Evolutionary conservation across 2,113 vertebrate species (phyloP).

Genomic region (Tor tambroides): DNA sequence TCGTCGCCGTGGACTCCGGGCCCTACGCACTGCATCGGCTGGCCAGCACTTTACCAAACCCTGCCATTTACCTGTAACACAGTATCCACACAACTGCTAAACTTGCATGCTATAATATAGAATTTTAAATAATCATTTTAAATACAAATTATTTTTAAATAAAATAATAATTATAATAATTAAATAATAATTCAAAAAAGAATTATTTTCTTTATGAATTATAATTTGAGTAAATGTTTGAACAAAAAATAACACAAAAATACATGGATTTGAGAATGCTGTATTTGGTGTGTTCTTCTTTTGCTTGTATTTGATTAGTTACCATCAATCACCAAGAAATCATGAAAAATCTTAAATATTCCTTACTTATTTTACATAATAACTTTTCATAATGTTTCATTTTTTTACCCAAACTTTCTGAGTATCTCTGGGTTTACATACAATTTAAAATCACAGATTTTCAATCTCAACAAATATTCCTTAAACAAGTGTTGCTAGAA

Average conservation of each 20-base stretch:
- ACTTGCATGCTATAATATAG: neutral
- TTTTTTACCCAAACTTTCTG: too few relatives aligned
- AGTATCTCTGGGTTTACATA: neutral
- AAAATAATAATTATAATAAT: too few relatives aligned
- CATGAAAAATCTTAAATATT: neutral
- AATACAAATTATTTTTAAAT: too few relatives aligned
- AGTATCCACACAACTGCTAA: neutral
- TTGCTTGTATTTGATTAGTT: neutral
- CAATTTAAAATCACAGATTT: neutral
- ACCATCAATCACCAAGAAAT: neutral
- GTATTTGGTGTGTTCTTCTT: neutral
- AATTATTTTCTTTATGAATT: neutral
- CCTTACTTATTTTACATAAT: too few relatives aligned
- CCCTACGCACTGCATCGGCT: constrained; percentile 95
- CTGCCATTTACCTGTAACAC: constrained; percentile 92
- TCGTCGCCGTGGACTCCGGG: constrained; percentile 91
- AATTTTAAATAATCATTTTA: too few relatives aligned
- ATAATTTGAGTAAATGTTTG: too few relatives aligned
- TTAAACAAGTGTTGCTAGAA: neutral
- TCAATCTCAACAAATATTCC: neutral
- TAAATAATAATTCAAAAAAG: too few relatives aligned
- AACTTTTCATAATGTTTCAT: too few relatives aligned
- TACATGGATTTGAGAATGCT: too few relatives aligned
- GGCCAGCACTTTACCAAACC: constrained; percentile 88
- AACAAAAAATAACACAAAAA: too few relatives aligned